These are phyloP conservation scores for Tridacna gigas DNA, from an alignment of 2,888 invertebrate genomes.

Conservation along the genomic window DNA sequence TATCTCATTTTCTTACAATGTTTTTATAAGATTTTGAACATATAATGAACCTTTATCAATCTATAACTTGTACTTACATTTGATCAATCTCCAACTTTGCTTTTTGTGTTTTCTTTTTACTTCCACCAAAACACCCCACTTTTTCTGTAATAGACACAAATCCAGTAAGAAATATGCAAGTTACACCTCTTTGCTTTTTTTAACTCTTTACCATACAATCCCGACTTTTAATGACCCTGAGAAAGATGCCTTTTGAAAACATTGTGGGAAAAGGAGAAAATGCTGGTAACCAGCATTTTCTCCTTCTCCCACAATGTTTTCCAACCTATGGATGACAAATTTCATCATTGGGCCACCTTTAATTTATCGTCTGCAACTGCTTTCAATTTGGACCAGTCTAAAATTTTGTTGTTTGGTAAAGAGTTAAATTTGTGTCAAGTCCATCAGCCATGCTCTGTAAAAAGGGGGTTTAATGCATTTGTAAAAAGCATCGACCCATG, in stretches of 20 bases:
- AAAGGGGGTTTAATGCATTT: no score
- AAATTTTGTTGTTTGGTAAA: no score
- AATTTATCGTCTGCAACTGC: no score
- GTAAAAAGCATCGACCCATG: no score
- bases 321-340: no score
- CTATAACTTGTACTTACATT: conserved; percentile 62
- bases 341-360: no score
- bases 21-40: not conserved
- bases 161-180: not conserved
- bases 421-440: no score
- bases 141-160: conserved; percentile 49
- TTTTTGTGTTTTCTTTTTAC: conserved; percentile 86
- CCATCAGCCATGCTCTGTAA: no score
- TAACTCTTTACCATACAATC: not conserved
- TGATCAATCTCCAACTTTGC: conserved; percentile 50
- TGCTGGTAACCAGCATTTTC: not conserved
- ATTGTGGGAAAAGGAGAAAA: not conserved
- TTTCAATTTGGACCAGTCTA: no score
- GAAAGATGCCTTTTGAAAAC: not conserved
- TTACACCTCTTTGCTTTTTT: no score
- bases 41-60: no score
- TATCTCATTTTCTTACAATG: not conserved
- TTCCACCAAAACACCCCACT: conserved; percentile 95
- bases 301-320: not conserved
- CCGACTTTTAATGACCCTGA: not conserved